A percentile compares a stretch with the other conserved stretches of the same genome.
Conservation (phyloP, 2,888 invertebrate genomes). For the Ochropleura leucogaster region DNA sequence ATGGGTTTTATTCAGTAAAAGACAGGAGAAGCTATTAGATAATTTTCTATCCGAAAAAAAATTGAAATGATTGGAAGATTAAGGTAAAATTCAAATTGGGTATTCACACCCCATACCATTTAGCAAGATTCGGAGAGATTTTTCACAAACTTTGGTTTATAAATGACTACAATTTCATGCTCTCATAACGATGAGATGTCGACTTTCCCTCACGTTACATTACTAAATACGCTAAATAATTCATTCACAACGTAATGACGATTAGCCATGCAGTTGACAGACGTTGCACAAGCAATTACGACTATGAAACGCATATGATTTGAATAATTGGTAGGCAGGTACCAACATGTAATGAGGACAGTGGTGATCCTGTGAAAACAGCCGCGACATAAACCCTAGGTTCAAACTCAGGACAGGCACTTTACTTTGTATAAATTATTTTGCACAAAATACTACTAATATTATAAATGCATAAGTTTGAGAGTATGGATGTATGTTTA, state of each 20-base stretch:
- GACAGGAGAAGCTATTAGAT: too few species aligned
- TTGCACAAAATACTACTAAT: neutral
- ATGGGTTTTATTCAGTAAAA: too few species aligned
- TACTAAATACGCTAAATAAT: conserved; percentile 51
- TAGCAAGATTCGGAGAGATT: too few species aligned
- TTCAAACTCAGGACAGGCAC: neutral
- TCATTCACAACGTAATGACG: conserved; percentile 53
- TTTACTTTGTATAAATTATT: neutral
- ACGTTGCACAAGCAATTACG: conserved; percentile 55
- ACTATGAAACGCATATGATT: conserved; percentile 45
- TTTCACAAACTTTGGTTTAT: too few species aligned
- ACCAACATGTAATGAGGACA: neutral
- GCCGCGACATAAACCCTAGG: neutral
- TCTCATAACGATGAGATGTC: conserved; percentile 36
- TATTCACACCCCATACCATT: too few species aligned
- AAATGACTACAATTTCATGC: conserved; percentile 14
- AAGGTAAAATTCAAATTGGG: too few species aligned
- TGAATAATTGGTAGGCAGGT: conserved; percentile 39
- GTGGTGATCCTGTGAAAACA: neutral
- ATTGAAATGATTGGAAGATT: too few species aligned
- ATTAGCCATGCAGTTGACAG: conserved; percentile 50
- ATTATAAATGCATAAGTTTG: neutral
- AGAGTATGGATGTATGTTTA: neutral
- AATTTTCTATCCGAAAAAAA: too few species aligned
- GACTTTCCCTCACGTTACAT: conserved; percentile 49